Conservation (phyloP, 2,888 invertebrate genomes). For the Athalia cordata region DNA sequence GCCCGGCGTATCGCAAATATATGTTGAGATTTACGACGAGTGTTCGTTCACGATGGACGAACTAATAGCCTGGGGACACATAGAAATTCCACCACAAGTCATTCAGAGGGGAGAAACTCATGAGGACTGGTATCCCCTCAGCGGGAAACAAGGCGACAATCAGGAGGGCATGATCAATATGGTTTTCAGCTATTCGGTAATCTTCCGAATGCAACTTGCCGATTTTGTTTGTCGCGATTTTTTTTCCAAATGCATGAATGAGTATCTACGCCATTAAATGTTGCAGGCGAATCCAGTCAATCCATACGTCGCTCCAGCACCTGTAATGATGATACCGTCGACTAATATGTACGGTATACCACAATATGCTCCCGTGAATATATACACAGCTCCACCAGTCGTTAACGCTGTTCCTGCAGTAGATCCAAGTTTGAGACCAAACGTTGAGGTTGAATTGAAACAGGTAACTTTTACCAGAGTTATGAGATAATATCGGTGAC, state of each 20-base stretch:
- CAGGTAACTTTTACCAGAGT: slow-evolving; percentile 73
- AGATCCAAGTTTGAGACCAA: slow-evolving; percentile 71
- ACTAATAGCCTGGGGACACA: slow-evolving; percentile 94
- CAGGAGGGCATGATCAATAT: slow-evolving; percentile 95
- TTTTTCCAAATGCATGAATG: slow-evolving; percentile 47
- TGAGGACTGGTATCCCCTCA: slow-evolving; percentile 96
- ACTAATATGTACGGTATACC: slow-evolving; percentile 68
- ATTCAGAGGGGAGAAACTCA: slow-evolving; percentile 86
- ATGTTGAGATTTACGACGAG: slow-evolving; percentile 97
- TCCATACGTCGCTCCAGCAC: slow-evolving; percentile 75
- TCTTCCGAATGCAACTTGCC: background rate
- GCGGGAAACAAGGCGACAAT: slow-evolving; percentile 95
- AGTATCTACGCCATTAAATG: slow-evolving; percentile 50
- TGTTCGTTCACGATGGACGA: slow-evolving; percentile 98
- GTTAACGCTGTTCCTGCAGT: slow-evolving; percentile 64
- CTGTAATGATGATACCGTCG: slow-evolving; percentile 84
- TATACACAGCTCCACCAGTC: slow-evolving; percentile 76
- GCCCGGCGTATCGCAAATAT: slow-evolving; percentile 90
- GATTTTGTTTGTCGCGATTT: slow-evolving; percentile 47
- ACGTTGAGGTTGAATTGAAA: slow-evolving; percentile 79
- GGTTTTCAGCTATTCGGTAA: slow-evolving; percentile 87
- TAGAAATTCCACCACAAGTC: slow-evolving; percentile 90
- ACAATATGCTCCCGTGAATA: slow-evolving; percentile 73
- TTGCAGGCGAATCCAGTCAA: slow-evolving; percentile 73
- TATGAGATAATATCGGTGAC: background rate